Percentiles rank a stretch among this genome's conserved stretches.
Evolutionary conservation across 2,113 vertebrate species (phyloP).

Genomic region (Sapayoa aenigma): DNA sequence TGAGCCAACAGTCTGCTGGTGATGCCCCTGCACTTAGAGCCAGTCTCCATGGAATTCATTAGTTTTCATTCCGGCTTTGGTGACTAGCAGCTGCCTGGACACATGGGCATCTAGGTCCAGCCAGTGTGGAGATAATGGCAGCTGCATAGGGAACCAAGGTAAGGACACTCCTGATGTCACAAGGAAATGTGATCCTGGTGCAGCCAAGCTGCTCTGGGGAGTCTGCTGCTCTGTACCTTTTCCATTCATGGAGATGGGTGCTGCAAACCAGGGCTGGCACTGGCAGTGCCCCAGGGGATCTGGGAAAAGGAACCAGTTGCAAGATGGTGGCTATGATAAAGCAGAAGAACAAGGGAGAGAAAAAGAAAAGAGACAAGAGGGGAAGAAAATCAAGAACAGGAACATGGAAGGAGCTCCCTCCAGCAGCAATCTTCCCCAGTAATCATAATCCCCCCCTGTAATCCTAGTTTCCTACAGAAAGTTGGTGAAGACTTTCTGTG

Average conservation of each 20-base stretch:
- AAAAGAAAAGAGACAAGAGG: neutral
- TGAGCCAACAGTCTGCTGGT: neutral
- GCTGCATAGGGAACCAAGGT: neutral
- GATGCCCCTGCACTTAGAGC: neutral
- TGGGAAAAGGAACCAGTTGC: neutral
- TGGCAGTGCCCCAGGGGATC: accelerated
- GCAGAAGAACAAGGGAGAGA: neutral
- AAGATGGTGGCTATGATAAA: neutral
- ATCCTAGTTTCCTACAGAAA: neutral
- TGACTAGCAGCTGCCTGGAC: neutral
- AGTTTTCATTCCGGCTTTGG: neutral
- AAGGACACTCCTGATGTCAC: neutral
- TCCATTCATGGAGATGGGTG: accelerated
- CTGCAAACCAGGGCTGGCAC: neutral
- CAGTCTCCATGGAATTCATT: neutral
- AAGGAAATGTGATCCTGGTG: neutral
- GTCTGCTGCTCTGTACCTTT: neutral
- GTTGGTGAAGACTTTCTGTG: neutral
- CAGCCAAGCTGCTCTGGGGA: neutral
- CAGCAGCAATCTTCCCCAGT: accelerated
- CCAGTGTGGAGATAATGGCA: accelerated
- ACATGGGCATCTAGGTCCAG: neutral
- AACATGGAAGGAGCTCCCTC: neutral
- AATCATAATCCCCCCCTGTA: neutral
- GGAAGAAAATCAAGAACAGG: neutral